Evolutionary conservation across 2,113 vertebrate genomes (phyloP).

Genomic region (Takifugu bimaculatus): DNA sequence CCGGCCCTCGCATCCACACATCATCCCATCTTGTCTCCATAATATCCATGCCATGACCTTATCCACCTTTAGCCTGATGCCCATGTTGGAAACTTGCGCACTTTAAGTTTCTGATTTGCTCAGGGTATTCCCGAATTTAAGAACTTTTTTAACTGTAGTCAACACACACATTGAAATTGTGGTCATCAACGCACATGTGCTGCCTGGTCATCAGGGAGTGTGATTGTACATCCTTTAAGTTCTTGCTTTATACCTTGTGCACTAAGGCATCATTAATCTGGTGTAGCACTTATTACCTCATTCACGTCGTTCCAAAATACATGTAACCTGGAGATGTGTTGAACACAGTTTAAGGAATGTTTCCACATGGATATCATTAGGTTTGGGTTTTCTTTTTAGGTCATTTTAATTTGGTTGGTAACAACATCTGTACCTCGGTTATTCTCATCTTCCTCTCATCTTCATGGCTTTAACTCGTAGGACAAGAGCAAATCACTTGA

Average conservation of each 20-base stretch:
- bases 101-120: constrained; percentile 51
- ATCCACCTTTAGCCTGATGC: constrained; percentile 34
- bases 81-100: constrained; percentile 54
- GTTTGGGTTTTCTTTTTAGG: constrained; percentile 2
- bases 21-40: constrained; percentile 33
- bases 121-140: constrained; percentile 26
- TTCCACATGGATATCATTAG: not conserved
- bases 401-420: constrained; percentile 28
- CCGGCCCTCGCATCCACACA: not conserved
- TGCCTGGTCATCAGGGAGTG: constrained; percentile 31
- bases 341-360: constrained; percentile 48
- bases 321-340: constrained; percentile 33
- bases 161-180: constrained; percentile 36
- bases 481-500: constrained; percentile 20
- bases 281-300: constrained; percentile 47
- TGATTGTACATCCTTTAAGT: constrained; percentile 55
- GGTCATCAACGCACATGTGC: constrained; percentile 59
- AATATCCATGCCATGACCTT: constrained; percentile 49
- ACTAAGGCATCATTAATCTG: constrained; percentile 23
- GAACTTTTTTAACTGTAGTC: constrained; percentile 40
- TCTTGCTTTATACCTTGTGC: constrained; percentile 28
- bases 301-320: constrained; percentile 18
- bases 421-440: constrained; percentile 18
- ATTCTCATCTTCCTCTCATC: constrained; percentile 42
- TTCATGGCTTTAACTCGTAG: constrained; percentile 21